A percentile compares a stretch with the other conserved stretches of the same genome.
Conservation (phyloP, 2,888 invertebrate genomes). For the Ophioninae sp. region DNA sequence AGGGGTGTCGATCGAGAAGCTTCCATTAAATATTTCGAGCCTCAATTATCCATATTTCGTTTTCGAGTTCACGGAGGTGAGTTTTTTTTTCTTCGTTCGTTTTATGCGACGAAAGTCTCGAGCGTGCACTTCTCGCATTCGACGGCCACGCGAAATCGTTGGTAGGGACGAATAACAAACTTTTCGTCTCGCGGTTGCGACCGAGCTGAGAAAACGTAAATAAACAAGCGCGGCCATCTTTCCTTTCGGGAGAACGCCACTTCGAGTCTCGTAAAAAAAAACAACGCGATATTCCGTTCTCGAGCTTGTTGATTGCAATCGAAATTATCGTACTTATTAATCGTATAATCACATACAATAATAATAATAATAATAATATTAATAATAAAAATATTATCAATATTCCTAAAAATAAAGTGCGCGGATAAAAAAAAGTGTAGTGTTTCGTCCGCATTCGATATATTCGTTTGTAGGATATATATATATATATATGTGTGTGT, state of each 20-base stretch:
- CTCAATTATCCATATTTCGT: neutral
- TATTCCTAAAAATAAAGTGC: conserved; percentile 8
- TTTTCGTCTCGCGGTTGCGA: neutral
- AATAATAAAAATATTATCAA: conserved; percentile 1
- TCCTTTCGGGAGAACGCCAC: neutral
- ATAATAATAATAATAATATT: neutral
- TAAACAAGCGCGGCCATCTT: conserved; percentile 26
- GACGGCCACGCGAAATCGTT: neutral
- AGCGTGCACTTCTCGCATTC: neutral
- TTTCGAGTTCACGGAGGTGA: neutral
- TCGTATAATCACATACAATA: neutral
- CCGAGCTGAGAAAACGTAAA: conserved; percentile 26
- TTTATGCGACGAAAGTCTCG: neutral
- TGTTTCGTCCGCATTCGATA: conserved; percentile 28
- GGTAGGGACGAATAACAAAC: neutral
- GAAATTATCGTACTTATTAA: neutral
- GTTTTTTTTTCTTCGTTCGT: neutral
- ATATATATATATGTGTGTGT: too few relatives aligned
- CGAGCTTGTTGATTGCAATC: neutral
- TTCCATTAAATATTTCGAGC: neutral
- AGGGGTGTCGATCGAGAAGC: neutral
- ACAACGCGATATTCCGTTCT: neutral
- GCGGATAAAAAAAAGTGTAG: conserved; percentile 23
- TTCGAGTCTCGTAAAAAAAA: conserved; percentile 1
- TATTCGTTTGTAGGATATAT: conserved; percentile 12